phyloP scores from a whole-genome alignment of 2,113 vertebrate genomes.

The Limanda limanda region DNA sequence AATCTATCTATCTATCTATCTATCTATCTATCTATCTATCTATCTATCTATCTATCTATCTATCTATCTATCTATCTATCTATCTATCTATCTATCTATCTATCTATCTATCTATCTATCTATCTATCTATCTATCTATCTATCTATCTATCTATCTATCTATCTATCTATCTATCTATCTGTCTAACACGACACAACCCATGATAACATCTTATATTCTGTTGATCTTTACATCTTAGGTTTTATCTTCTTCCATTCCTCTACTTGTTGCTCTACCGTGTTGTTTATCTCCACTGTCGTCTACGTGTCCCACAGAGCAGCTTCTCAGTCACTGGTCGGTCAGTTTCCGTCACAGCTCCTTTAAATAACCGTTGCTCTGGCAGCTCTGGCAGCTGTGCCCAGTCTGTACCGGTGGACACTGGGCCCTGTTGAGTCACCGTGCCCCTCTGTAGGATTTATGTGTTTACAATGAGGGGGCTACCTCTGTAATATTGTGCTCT shows the following conservation, averaged over 20 bases:
- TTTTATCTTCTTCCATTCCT: not conserved
- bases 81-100: no score
- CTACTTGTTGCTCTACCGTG: not conserved
- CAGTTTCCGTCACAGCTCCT: constrained; percentile 38
- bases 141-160: no score
- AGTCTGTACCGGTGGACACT: constrained; percentile 37
- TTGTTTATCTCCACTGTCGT: not conserved
- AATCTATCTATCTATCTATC: no score
- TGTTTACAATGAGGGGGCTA: constrained; percentile 71
- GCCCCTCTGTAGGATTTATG: constrained; percentile 58
- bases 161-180: no score
- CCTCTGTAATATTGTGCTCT: constrained; percentile 56
- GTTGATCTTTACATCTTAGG: not conserved
- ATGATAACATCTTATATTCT: no score
- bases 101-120: no score
- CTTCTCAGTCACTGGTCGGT: constrained; percentile 13
- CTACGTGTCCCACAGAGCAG: constrained; percentile 2
- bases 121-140: no score
- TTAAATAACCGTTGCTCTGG: constrained; percentile 55
- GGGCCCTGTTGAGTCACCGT: constrained; percentile 63
- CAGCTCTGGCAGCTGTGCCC: constrained; percentile 38
- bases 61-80: no score
- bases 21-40: no score
- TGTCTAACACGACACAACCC: not conserved
- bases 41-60: no score